Percentiles rank a stretch among this genome's conserved stretches.
Conservation (phyloP, 2,113 vertebrate species). For the Copsychus sechellarum region DNA sequence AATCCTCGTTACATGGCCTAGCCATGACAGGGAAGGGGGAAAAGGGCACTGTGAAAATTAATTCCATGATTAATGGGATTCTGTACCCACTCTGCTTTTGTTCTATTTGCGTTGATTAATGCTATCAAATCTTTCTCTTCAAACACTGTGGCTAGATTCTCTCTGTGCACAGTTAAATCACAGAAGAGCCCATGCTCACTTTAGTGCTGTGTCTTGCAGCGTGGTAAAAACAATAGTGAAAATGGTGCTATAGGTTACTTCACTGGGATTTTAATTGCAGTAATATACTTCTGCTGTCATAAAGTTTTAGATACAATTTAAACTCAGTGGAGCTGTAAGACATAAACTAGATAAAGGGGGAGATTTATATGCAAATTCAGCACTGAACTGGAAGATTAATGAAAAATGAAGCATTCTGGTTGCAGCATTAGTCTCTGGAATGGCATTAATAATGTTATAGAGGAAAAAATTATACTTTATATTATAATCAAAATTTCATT, state of each 20-base stretch:
- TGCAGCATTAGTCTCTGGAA: conserved; percentile 29
- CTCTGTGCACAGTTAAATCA: background rate
- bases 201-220: background rate
- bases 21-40: background rate
- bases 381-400: background rate
- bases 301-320: conserved; percentile 19
- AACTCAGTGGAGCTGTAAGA: background rate
- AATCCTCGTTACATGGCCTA: background rate
- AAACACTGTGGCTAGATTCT: background rate
- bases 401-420: background rate
- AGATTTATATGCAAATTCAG: conserved; percentile 32
- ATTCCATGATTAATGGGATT: background rate
- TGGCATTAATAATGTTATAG: conserved; percentile 5
- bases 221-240: background rate
- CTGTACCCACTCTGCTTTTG: background rate
- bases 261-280: conserved; percentile 23
- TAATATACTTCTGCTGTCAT: background rate
- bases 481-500: conserved; percentile 44
- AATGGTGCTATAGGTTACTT: background rate
- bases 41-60: background rate
- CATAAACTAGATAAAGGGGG: background rate
- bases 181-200: background rate
- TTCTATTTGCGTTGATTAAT: background rate
- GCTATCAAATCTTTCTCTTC: background rate
- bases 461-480: background rate